Conservation (phyloP, 1,140 invertebrate species). For the Calephelis virginiensis region DNA sequence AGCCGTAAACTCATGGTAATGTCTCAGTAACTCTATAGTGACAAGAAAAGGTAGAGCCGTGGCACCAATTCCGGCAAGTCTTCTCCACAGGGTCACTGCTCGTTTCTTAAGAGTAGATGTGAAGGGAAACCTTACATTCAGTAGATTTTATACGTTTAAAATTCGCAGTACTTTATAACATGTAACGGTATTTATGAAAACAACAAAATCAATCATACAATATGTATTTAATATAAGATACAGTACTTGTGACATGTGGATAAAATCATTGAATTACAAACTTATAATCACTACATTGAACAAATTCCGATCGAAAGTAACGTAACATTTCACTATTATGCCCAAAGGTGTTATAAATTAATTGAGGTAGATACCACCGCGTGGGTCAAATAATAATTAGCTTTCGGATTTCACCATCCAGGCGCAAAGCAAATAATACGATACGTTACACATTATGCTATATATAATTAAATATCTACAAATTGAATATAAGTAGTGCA, state of each 20-base stretch:
- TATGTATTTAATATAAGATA: constrained; percentile 78
- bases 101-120: too few relatives aligned
- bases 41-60: too few relatives aligned
- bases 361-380: constrained; percentile 72
- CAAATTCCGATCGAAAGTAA: constrained; percentile 62
- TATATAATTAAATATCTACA: constrained; percentile 78
- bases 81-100: too few relatives aligned
- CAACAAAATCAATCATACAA: constrained; percentile 74
- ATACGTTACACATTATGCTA: constrained; percentile 75
- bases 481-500: constrained; percentile 74
- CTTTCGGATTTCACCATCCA: constrained; percentile 56
- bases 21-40: too few relatives aligned
- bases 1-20: too few relatives aligned
- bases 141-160: too few relatives aligned
- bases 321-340: constrained; percentile 68
- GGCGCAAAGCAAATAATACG: constrained; percentile 66
- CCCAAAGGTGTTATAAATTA: constrained; percentile 76
- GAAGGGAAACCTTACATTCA: too few relatives aligned
- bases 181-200: constrained; percentile 47
- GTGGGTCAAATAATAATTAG: constrained; percentile 69
- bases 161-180: too few relatives aligned
- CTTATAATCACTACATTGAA: constrained; percentile 67
- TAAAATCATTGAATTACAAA: constrained; percentile 67
- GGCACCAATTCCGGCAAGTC: too few relatives aligned
- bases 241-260: constrained; percentile 76